Conservation (phyloP, 2,888 invertebrate genomes). For the Oxytorus armatus region DNA sequence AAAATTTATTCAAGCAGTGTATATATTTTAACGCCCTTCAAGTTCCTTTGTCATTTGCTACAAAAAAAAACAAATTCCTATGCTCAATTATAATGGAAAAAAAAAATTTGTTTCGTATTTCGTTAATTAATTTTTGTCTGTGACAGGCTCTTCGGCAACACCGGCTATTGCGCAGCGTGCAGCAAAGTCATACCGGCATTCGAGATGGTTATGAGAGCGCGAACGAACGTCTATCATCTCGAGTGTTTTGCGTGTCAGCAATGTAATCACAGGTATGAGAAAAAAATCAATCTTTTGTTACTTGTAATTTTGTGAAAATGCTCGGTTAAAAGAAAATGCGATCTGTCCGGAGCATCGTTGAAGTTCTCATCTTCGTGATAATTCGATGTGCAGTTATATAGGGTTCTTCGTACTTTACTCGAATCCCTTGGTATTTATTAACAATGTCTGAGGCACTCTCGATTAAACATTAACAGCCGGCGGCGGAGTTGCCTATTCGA, state of each 20-base stretch:
- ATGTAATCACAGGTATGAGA: slow-evolving; percentile 94
- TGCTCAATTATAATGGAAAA: no score
- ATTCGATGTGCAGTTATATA: slow-evolving; percentile 46
- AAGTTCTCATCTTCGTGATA: slow-evolving; percentile 42
- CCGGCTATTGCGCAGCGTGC: slow-evolving; percentile 96
- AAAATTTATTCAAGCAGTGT: no score
- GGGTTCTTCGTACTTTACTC: slow-evolving; percentile 58
- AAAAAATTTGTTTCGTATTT: no score
- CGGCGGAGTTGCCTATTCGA: slow-evolving; percentile 74
- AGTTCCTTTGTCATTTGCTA: no score
- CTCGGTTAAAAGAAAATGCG: neutral
- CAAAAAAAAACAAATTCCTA: no score
- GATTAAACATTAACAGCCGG: slow-evolving; percentile 82
- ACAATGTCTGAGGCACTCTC: slow-evolving; percentile 64
- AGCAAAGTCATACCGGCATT: slow-evolving; percentile 97
- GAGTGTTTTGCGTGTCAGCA: slow-evolving; percentile 98
- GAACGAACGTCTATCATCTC: slow-evolving; percentile 96
- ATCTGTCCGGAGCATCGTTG: neutral
- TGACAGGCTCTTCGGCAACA: slow-evolving; percentile 94
- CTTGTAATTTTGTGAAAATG: neutral
- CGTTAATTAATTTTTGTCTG: neutral
- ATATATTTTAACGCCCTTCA: no score
- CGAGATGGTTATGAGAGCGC: slow-evolving; percentile 98
- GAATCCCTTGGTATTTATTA: slow-evolving; percentile 73
- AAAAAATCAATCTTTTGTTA: slow-evolving; percentile 1